phyloP scores from a whole-genome alignment of 1,140 invertebrate genomes.

The Telenomus remus region DNA sequence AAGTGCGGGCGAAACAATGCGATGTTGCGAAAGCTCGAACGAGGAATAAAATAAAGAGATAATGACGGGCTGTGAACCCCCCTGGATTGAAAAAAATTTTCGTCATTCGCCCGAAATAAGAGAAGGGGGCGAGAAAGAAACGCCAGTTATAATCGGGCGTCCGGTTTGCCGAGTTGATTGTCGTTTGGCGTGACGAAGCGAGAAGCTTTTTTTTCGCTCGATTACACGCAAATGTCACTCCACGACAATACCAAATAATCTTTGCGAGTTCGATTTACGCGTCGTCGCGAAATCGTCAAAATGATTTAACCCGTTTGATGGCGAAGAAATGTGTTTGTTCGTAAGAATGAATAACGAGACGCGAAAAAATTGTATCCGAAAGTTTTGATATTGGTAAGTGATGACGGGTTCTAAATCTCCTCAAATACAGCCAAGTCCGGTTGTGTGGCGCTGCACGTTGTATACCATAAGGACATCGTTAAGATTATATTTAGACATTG shows the following conservation, averaged over 20 bases:
- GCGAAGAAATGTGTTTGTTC: no score
- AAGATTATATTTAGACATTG: slow-evolving; percentile 75
- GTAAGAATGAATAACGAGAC: no score
- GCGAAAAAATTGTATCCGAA: background rate
- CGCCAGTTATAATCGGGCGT: slow-evolving; percentile 58
- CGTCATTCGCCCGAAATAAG: slow-evolving; percentile 2
- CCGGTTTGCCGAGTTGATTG: slow-evolving; percentile 72
- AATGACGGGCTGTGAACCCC: slow-evolving; percentile 70
- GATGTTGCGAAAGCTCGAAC: slow-evolving; percentile 61
- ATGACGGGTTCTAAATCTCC: slow-evolving; percentile 44
- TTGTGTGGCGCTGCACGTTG: slow-evolving; percentile 26
- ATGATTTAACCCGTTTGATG: no score
- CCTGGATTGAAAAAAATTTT: slow-evolving; percentile 55
- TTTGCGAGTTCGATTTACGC: slow-evolving; percentile 27
- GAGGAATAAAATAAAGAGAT: slow-evolving; percentile 72
- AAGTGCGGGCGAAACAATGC: slow-evolving; percentile 64
- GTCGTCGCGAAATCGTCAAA: slow-evolving; percentile 12
- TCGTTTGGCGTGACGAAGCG: slow-evolving; percentile 71
- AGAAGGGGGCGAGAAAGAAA: slow-evolving; percentile 25
- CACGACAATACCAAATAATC: slow-evolving; percentile 48
- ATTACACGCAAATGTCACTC: slow-evolving; percentile 64
- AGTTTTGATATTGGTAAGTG: slow-evolving; percentile 1
- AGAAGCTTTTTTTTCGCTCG: slow-evolving; percentile 58
- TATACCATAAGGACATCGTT: slow-evolving; percentile 72
- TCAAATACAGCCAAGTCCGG: slow-evolving; percentile 52